Conservation (phyloP, 2,113 vertebrate genomes). For the Ictidomys tridecemlineatus region DNA sequence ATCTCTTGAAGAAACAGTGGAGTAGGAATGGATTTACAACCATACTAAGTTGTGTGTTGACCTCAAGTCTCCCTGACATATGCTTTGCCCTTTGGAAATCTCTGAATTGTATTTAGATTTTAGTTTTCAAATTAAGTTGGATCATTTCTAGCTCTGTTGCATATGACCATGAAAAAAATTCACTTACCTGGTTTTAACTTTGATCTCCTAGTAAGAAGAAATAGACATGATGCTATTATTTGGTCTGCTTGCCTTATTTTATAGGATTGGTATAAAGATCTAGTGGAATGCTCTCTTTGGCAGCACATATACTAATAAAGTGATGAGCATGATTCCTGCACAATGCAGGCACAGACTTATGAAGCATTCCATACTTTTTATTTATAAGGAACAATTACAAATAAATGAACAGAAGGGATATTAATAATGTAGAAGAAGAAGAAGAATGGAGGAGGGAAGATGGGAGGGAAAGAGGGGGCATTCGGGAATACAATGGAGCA, state of each 20-base stretch:
- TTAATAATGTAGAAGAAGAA: no score
- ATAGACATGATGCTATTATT: not conserved
- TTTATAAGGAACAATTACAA: no score
- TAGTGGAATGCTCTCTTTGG: no score
- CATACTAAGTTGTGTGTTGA: not conserved
- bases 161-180: not conserved
- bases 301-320: no score
- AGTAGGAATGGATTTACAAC: not conserved
- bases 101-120: not conserved
- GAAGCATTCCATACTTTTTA: no score
- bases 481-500: no score
- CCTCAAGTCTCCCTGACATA: not conserved
- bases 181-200: not conserved
- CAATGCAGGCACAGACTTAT: no score
- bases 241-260: not conserved
- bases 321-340: no score
- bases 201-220: not conserved
- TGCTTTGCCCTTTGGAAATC: not conserved
- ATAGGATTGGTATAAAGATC: not conserved
- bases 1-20: not conserved
- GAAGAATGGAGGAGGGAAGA: no score
- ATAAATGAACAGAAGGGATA: no score
- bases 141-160: not conserved
- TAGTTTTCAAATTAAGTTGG: not conserved
- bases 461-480: no score